Base-by-base conservation (phyloP, 2,888 invertebrate genomes). In the Trachelus stipa region DNA sequence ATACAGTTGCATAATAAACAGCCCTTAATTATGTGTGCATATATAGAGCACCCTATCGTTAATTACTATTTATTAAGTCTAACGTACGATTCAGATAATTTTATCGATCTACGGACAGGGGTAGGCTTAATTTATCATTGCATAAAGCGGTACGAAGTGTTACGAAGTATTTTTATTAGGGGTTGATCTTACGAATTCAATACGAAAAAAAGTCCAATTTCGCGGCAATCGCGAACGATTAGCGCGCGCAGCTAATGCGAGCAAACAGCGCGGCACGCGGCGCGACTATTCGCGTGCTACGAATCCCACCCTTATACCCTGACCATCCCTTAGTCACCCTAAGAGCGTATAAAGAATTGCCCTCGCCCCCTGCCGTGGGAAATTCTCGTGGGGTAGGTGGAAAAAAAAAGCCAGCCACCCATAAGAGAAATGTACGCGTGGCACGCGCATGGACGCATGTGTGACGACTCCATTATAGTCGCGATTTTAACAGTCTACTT, bases 141-240 rank as follows among this genome's bases (percentile, higher is more conserved):
- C 35, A 12, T 12, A 12, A 35, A 0, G 35, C 35, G 35, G 35
- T 11, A 35, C 15, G 40, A 40, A 40, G 15, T 15, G 1, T 40
- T 12, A 12, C 37, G 12, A 33, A 12, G 12, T 37, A 12, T 12
- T 6, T 15, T 15, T 6, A 40, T 4, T 0, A 6, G 40, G 40
- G 40, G 40, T 40, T 40, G 40, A 15, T 40, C 1, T 40, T 40
- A 15, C 4, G 40, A 4, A 40, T 6, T 23, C 11, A 11, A 23
- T 4, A 34, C 0, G 35, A 11, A 68, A 23, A 73, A 68, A 77
- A 77, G 69, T 76, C 33, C 83, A 85, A 91, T 90, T 90, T 90
- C 86, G 86, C 88, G 88, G 82, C 85, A 87, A 90, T 91, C 88
- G 88, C 85, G 82, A 77, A 86, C 85, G 89, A 90, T 69, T 69